phyloP scores from a whole-genome alignment of 2,113 vertebrate genomes.

The Athene cunicularia region DNA sequence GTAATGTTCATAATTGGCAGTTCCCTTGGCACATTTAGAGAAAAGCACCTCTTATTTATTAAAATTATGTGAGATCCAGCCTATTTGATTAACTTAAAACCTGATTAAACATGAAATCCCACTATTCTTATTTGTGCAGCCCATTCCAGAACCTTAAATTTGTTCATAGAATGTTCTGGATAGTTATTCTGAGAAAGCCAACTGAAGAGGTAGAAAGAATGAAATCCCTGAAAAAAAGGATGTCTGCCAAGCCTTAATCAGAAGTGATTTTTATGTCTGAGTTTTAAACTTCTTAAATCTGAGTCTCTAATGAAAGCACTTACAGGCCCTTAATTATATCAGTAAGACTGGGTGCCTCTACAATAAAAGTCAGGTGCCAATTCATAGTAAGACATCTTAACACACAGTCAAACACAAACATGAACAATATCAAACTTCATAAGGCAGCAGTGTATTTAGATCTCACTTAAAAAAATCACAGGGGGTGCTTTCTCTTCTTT shows the following conservation, averaged over 20 bases:
- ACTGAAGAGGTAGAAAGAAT: not conserved
- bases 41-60: not conserved
- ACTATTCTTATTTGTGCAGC: not conserved
- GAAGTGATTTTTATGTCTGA: slow-evolving; percentile 11
- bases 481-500: not conserved
- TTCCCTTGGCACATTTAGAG: not conserved
- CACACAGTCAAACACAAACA: not conserved
- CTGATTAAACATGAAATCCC: not conserved
- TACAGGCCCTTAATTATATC: slow-evolving; percentile 11
- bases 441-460: not conserved
- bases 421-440: not conserved
- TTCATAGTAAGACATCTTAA: not conserved
- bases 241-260: not conserved
- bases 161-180: not conserved
- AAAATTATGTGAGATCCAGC: not conserved
- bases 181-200: not conserved
- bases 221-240: not conserved
- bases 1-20: accelerated
- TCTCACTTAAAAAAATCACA: not conserved
- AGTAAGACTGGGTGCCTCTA: not conserved
- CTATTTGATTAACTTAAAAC: not conserved
- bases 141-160: not conserved
- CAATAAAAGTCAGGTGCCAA: not conserved
- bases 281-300: slow-evolving; percentile 2
- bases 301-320: slow-evolving; percentile 15